These are phyloP conservation scores for Pseudoatta argentina DNA, from an alignment of 1,140 invertebrate genomes.

Conservation along the genomic window DNA sequence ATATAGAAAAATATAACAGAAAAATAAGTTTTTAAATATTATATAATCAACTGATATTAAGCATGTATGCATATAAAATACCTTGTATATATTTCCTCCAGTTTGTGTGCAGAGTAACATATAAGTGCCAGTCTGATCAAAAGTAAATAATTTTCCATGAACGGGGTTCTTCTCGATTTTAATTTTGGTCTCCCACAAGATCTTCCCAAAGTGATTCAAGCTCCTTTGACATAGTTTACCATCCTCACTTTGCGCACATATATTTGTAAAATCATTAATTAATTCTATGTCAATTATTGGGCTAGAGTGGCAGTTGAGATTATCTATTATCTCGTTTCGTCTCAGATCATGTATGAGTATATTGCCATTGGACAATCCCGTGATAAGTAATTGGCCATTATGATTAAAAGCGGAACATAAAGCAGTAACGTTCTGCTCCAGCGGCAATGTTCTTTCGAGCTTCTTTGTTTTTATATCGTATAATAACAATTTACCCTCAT, in stretches of 20 bases:
- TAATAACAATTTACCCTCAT: slow-evolving; percentile 86
- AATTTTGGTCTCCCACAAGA: slow-evolving; percentile 85
- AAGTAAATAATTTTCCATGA: slow-evolving; percentile 87
- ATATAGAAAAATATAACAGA: background rate
- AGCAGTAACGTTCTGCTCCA: slow-evolving; percentile 83
- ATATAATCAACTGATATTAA: background rate
- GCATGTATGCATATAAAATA: slow-evolving; percentile 70
- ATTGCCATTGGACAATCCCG: slow-evolving; percentile 88
- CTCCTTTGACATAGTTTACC: slow-evolving; percentile 88
- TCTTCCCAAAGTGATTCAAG: slow-evolving; percentile 86
- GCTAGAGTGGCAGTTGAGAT: slow-evolving; percentile 86
- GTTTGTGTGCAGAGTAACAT: slow-evolving; percentile 88
- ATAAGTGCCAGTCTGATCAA: slow-evolving; percentile 88
- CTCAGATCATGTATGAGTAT: slow-evolving; percentile 88
- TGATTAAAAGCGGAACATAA: slow-evolving; percentile 89
- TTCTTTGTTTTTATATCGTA: slow-evolving; percentile 89
- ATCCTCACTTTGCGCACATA: slow-evolving; percentile 88
- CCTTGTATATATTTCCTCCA: slow-evolving; percentile 89
- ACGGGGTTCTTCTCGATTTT: slow-evolving; percentile 85
- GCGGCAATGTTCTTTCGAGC: slow-evolving; percentile 86
- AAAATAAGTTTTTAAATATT: background rate
- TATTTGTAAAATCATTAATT: slow-evolving; percentile 87
- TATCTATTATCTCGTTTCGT: slow-evolving; percentile 88
- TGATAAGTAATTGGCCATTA: slow-evolving; percentile 89
- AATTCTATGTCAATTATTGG: slow-evolving; percentile 87